Conservation (phyloP, 2,888 invertebrate genomes). For the Galeruca laticollis region DNA sequence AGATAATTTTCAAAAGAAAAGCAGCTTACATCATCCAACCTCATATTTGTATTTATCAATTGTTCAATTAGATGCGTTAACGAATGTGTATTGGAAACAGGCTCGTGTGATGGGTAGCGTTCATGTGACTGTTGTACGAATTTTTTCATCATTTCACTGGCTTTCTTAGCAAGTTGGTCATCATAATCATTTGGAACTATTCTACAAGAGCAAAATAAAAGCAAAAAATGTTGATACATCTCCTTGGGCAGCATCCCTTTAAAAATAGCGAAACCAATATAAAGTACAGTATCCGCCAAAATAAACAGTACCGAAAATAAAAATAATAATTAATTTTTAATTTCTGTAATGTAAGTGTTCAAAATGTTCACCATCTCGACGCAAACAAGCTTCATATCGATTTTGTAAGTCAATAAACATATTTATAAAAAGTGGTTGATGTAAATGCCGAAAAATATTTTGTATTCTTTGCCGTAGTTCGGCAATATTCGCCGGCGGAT, state of each 20-base stretch:
- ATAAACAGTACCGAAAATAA: too few relatives aligned
- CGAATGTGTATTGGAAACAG: conserved; percentile 3
- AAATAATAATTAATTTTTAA: too few relatives aligned
- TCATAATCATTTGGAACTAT: background rate
- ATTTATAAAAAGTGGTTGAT: too few relatives aligned
- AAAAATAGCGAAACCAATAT: conserved; percentile 5
- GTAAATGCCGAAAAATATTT: too few relatives aligned
- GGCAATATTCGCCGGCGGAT: too few relatives aligned
- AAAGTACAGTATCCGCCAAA: too few relatives aligned
- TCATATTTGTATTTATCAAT: conserved; percentile 7
- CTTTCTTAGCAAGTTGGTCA: conserved; percentile 3
- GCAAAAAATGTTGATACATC: conserved; percentile 7
- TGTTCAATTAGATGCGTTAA: background rate
- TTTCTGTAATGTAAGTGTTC: too few relatives aligned
- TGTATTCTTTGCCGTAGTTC: too few relatives aligned
- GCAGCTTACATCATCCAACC: conserved; percentile 4
- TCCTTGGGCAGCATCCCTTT: conserved; percentile 10
- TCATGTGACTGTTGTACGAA: conserved; percentile 2
- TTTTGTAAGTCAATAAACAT: too few relatives aligned
- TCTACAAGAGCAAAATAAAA: conserved; percentile 8
- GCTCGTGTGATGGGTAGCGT: conserved; percentile 7
- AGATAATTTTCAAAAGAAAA: conserved; percentile 6
- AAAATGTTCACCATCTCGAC: too few relatives aligned
- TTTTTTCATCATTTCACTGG: conserved; percentile 3
- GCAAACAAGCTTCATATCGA: too few relatives aligned